Evolutionary conservation across 2,113 vertebrate species (phyloP), one percentile per base, ranked within the genome.

Genomic region (Apteryx owenii): DNA sequence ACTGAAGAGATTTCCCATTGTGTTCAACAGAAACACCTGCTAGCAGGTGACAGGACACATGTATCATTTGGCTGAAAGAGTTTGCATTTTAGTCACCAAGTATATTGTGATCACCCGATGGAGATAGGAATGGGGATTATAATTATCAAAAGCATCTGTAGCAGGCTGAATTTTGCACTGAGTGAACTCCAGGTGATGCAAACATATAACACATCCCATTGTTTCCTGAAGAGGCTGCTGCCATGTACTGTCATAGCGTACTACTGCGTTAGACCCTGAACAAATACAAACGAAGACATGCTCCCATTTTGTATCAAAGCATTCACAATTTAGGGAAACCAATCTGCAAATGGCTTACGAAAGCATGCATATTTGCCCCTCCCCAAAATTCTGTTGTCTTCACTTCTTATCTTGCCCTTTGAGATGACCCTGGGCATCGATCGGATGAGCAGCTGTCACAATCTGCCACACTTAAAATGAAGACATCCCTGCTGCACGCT

Each of bases 1-100:
- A 17, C 40, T 56, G 58, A 22, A 29, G 83, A 53, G 15, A 12
- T 23, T 5, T 26, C 42, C 19, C 28, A 21, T 17, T 5, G 25
- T 18, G 19, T 16, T 17, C 71, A 61, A 7, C 8, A 12, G n/a
- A 54, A 65, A 91, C 29, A 46, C 14, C 11, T 20, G 46, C 20
- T 0, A 0, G 21, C 25, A 20, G 40, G 66, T 33, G 51, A 53
- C 0, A 29, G 36, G 36, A 40, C 22, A 56, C n/a, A 28, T 6
- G 10, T n/a, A 60, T 16, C 7, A 9, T 11, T n/a, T 58, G 7
- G 17, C 38, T 71, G 81, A 11, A 50, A 64, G 23, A 18, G 50
- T 19, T 7, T 61, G 58, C 18, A 28, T 44, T 44, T 88, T 38
- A 36, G 44, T 48, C 6, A 0, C 19, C 42, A n/a, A 46, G 44